Evolutionary conservation across 2,113 vertebrate species (phyloP).

Genomic region (Lasiurus borealis): DNA sequence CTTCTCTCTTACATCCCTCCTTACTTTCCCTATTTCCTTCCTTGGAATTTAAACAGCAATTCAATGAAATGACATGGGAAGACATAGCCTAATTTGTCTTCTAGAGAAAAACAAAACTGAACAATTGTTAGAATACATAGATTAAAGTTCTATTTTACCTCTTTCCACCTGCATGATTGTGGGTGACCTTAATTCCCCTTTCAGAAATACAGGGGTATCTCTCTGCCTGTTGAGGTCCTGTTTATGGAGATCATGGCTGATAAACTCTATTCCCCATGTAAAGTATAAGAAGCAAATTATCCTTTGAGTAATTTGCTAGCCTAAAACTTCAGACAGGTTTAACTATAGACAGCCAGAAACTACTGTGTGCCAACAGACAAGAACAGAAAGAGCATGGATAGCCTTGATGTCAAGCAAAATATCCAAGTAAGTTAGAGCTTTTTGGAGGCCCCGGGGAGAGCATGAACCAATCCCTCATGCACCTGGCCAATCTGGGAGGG

Average conservation of each 20-base stretch:
- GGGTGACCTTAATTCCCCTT: neutral
- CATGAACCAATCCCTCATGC: neutral
- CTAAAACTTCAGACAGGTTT: neutral
- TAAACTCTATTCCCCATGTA: neutral
- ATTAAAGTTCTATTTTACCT: neutral
- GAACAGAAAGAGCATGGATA: rapidly evolving
- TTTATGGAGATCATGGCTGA: rapidly evolving
- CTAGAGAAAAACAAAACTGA: neutral
- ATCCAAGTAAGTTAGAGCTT: neutral
- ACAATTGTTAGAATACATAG: neutral
- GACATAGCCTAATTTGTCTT: neutral
- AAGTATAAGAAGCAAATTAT: neutral
- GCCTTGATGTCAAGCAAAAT: neutral
- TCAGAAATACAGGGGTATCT: neutral
- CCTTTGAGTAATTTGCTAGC: neutral
- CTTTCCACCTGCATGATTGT: neutral
- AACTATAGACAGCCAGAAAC: neutral
- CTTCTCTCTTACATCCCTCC: rapidly evolving
- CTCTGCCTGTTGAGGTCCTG: neutral
- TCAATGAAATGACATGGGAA: neutral
- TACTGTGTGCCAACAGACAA: neutral
- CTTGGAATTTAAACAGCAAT: neutral
- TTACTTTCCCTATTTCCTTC: neutral
- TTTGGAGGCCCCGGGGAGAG: neutral
- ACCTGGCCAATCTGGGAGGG: neutral